A percentile compares a stretch with the other conserved stretches of the same genome.
phyloP scores from a whole-genome alignment of 2,888 invertebrate species.

The Selenia dentaria region DNA sequence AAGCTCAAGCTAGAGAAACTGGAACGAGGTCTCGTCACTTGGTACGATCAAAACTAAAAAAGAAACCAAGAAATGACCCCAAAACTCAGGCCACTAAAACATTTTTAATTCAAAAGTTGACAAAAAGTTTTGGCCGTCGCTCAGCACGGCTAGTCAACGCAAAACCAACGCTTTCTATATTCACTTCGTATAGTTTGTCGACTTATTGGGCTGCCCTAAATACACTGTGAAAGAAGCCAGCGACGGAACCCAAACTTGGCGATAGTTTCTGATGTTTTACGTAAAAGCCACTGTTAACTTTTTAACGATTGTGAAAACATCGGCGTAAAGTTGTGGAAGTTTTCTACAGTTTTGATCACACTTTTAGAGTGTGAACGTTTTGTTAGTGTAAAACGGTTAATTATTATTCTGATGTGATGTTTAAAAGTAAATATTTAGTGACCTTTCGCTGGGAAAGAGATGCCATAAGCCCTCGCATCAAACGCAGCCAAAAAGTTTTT shows the following conservation, averaged over 20 bases:
- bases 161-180: constrained; percentile 4
- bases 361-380: too few relatives aligned
- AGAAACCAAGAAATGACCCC: neutral
- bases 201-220: constrained; percentile 6
- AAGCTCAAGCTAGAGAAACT: too few relatives aligned
- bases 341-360: too few relatives aligned
- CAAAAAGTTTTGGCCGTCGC: constrained; percentile 18
- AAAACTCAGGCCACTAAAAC: constrained; percentile 15
- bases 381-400: too few relatives aligned
- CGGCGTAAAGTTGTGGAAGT: neutral
- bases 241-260: neutral
- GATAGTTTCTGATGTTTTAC: constrained; percentile 1
- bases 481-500: too few relatives aligned
- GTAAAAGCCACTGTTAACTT: neutral
- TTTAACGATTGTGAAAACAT: neutral
- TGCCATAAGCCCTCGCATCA: too few relatives aligned
- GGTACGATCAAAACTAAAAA: too few relatives aligned
- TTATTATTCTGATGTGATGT: too few relatives aligned
- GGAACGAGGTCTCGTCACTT: too few relatives aligned
- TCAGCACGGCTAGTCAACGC: neutral
- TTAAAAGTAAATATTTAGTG: too few relatives aligned
- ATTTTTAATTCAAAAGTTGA: constrained; percentile 35
- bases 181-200: neutral
- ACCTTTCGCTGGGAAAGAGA: too few relatives aligned
- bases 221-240: constrained; percentile 8